Evolutionary conservation across 2,888 invertebrate species (phyloP).

Genomic region (Tetramorium bicarinatum): DNA sequence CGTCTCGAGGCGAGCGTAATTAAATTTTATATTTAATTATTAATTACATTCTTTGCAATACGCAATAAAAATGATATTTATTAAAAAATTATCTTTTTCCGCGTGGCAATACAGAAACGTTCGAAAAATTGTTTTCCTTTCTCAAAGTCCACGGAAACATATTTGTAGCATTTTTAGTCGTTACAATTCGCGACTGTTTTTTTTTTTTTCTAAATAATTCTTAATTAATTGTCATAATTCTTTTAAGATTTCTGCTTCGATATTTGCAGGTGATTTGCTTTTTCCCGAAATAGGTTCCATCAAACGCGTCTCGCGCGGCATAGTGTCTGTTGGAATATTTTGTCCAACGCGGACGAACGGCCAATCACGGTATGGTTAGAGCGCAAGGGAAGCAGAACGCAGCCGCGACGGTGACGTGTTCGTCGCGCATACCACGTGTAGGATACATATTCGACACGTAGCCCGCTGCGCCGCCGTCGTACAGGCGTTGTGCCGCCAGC

Average conservation of each 20-base stretch:
- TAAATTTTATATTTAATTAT: not conserved
- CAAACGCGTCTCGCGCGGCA: too few species aligned
- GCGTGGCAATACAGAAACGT: not conserved
- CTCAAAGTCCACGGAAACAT: not conserved
- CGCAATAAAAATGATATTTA: not conserved
- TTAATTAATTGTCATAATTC: not conserved
- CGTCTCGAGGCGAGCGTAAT: not conserved
- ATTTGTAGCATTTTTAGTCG: not conserved
- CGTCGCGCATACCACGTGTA: constrained; percentile 77
- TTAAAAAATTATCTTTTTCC: not conserved
- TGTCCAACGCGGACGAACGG: not conserved
- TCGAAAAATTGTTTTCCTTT: not conserved
- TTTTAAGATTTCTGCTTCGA: not conserved
- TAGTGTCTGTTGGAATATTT: not conserved
- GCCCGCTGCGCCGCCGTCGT: constrained; percentile 59
- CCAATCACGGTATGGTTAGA: not conserved
- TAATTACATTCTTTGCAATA: not conserved
- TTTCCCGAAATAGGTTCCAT: not conserved
- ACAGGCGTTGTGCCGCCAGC: constrained; percentile 16
- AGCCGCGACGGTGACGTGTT: constrained; percentile 78
- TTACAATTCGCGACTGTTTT: not conserved
- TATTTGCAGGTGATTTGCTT: not conserved
- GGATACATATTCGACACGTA: constrained; percentile 77
- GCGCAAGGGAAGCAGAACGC: not conserved
- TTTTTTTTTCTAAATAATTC: not conserved